phyloP scores from a whole-genome alignment of 2,113 vertebrate genomes.

The Heteronetta atricapilla region DNA sequence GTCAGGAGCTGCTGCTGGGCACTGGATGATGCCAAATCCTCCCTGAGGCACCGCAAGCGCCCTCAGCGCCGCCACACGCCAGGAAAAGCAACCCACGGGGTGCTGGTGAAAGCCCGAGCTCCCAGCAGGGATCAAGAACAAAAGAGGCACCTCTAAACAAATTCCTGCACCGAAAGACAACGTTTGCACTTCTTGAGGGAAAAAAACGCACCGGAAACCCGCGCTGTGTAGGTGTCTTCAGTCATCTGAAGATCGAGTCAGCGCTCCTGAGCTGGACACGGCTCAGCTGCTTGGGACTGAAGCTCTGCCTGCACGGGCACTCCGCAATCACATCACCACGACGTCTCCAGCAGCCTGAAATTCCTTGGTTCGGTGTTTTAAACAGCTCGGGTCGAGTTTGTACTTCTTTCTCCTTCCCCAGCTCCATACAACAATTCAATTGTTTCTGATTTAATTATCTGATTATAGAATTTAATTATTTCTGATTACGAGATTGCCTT shows the following conservation, averaged over 20 bases:
- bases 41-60: neutral
- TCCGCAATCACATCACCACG: neutral
- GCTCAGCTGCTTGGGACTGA: neutral
- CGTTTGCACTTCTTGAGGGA: neutral
- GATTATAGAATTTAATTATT: neutral
- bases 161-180: neutral
- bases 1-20: neutral
- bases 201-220: neutral
- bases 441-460: neutral
- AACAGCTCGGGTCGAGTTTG: neutral
- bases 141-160: neutral
- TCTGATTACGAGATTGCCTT: constrained; percentile 18
- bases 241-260: neutral
- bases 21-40: neutral
- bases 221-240: neutral
- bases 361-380: neutral
- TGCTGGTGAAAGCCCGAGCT: neutral
- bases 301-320: neutral
- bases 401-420: neutral
- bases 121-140: neutral
- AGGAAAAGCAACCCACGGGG: neutral
- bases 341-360: neutral
- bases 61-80: fast-evolving
- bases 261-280: neutral
- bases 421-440: neutral